Percentiles rank a stretch among this genome's conserved stretches.
These are phyloP conservation scores for Lagopus leucura DNA, from an alignment of 2,113 vertebrate genomes.

Conservation along the genomic window DNA sequence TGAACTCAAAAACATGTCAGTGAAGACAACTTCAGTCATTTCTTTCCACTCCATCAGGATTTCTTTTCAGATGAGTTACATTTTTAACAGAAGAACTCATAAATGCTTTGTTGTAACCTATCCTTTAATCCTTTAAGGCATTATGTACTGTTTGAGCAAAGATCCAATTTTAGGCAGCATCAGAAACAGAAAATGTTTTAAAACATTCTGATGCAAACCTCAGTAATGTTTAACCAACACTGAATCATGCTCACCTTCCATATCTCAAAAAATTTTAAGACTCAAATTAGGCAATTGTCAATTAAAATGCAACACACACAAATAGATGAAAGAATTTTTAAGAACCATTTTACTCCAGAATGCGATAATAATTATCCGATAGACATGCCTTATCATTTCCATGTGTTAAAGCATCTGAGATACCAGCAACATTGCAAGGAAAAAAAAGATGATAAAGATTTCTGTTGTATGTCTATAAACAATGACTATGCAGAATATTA, in stretches of 20 bases:
- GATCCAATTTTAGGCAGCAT: neutral
- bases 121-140: neutral
- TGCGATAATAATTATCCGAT: neutral
- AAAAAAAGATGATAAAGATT: neutral
- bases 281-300: neutral
- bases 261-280: neutral
- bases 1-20: neutral
- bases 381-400: neutral
- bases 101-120: neutral
- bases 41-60: neutral
- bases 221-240: neutral
- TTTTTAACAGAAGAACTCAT: neutral
- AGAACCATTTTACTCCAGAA: neutral
- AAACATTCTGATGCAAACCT: neutral
- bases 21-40: neutral
- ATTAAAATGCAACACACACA: neutral
- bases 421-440: neutral
- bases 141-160: neutral
- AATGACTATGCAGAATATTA: neutral
- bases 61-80: neutral
- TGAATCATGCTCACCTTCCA: neutral
- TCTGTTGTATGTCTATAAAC: neutral
- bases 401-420: neutral
- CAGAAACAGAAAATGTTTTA: neutral
- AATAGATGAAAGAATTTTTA: neutral